phyloP scores from a whole-genome alignment of 2,888 invertebrate genomes.

The Yponomeuta sedellus region DNA sequence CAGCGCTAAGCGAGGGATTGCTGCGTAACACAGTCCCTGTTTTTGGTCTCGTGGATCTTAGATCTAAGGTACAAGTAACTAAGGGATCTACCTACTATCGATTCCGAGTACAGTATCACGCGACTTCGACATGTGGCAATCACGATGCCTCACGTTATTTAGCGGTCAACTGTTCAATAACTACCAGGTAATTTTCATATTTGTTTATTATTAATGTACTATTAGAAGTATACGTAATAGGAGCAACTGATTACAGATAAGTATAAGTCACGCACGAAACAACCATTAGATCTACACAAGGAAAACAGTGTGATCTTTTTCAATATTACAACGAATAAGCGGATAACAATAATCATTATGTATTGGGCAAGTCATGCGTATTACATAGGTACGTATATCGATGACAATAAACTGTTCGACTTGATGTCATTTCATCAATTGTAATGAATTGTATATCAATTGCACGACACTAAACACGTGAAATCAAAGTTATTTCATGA shows the following conservation, averaged over 20 bases:
- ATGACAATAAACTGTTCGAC: not conserved
- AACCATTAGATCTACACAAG: not conserved
- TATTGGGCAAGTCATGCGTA: not conserved
- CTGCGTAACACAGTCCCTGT: not conserved
- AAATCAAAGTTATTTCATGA: too few species aligned
- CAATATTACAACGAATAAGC: not conserved
- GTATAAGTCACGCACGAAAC: not conserved
- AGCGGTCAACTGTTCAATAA: not conserved
- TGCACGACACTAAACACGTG: too few species aligned
- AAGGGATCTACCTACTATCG: too few species aligned
- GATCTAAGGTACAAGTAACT: too few species aligned
- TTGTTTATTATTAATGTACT: not conserved
- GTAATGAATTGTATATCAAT: too few species aligned
- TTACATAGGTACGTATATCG: not conserved
- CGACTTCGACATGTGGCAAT: too few species aligned
- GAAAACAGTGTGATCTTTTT: not conserved
- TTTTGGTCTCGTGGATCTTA: not conserved
- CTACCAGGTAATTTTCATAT: not conserved
- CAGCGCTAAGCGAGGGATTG: not conserved
- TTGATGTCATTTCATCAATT: not conserved
- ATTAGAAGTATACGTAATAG: not conserved
- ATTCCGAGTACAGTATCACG: too few species aligned
- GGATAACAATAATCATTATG: constrained; percentile 1
- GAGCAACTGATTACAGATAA: not conserved
- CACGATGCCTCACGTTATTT: too few species aligned